phyloP scores from a whole-genome alignment of 2,113 vertebrate species.

The Lynx canadensis region DNA sequence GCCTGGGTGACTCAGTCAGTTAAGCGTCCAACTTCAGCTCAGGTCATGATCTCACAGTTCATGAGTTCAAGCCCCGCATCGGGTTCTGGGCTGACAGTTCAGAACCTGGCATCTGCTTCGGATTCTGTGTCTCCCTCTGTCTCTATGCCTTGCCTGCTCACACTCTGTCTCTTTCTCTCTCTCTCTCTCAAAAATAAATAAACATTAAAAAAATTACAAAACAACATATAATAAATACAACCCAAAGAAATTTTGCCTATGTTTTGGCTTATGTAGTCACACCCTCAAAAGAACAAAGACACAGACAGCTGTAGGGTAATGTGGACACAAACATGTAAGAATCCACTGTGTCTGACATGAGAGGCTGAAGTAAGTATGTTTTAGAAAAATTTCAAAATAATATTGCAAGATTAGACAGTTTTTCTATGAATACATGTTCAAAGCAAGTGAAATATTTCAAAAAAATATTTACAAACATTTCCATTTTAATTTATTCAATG shows the following conservation, averaged over 20 bases:
- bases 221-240: not conserved
- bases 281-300: not conserved
- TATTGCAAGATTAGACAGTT: not conserved
- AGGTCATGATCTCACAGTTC: no score
- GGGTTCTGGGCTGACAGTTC: no score
- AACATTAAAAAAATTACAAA: no score
- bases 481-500: not conserved
- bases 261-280: not conserved
- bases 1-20: no score
- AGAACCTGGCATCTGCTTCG: no score
- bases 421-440: not conserved
- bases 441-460: not conserved
- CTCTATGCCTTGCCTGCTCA: no score
- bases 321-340: not conserved
- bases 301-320: not conserved
- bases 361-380: not conserved
- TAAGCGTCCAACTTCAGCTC: no score
- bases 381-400: not conserved
- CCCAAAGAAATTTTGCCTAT: not conserved
- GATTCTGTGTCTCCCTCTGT: no score
- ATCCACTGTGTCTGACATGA: not conserved
- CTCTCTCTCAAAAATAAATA: no score
- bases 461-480: not conserved
- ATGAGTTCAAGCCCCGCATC: no score
- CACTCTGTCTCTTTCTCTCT: no score